phyloP scores from a whole-genome alignment of 2,888 invertebrate species.

The Xestia xanthographa region DNA sequence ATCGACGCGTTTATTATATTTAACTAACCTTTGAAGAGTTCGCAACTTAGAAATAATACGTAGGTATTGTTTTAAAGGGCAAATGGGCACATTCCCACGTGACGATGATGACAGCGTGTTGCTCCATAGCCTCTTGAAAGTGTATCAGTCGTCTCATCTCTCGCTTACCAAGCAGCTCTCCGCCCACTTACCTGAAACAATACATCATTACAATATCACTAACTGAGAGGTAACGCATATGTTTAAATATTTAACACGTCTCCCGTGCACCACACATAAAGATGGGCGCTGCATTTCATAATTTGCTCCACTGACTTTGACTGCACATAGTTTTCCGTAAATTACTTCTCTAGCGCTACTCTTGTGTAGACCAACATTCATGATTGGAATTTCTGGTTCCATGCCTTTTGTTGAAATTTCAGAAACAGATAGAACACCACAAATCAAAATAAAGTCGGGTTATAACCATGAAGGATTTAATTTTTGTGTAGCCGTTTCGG shows the following conservation, averaged over 20 bases:
- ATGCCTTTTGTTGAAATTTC: too few relatives aligned
- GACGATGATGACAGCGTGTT: constrained; percentile 78
- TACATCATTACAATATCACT: constrained; percentile 89
- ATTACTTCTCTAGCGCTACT: not conserved
- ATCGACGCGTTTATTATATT: constrained; percentile 46
- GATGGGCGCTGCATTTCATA: constrained; percentile 17
- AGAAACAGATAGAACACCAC: not conserved
- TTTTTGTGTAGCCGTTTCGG: not conserved
- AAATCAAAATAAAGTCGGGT: not conserved
- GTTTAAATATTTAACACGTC: constrained; percentile 75
- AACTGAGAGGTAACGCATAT: constrained; percentile 78
- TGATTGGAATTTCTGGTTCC: too few relatives aligned
- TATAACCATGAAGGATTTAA: not conserved
- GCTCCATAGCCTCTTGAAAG: constrained; percentile 80
- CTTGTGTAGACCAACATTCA: not conserved
- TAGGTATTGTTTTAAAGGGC: constrained; percentile 66
- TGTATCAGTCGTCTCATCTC: constrained; percentile 82
- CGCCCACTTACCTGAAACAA: constrained; percentile 90
- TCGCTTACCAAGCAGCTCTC: constrained; percentile 75
- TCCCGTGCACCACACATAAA: constrained; percentile 46
- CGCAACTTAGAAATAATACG: constrained; percentile 12
- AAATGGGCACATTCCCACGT: constrained; percentile 63
- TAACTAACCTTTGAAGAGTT: constrained; percentile 65
- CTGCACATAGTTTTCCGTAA: not conserved
- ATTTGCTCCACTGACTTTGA: constrained; percentile 3